A percentile compares a stretch with the other conserved stretches of the same genome.
Evolutionary conservation across 2,888 invertebrate species (phyloP).

Genomic region (Meteorus colon): DNA sequence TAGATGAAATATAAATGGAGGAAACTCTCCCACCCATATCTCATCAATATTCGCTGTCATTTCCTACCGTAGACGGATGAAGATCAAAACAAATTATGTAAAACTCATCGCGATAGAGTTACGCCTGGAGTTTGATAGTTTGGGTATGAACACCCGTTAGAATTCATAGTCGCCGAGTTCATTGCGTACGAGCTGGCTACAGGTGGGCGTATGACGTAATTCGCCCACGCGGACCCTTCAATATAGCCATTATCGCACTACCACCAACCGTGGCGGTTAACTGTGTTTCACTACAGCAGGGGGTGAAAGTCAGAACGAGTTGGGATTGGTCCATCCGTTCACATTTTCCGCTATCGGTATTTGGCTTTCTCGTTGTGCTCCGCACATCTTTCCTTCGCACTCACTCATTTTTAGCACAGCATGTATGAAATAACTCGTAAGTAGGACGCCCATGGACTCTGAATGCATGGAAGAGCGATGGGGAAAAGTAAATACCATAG

Average conservation of each 20-base stretch:
- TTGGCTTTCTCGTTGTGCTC: not conserved
- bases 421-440: not conserved
- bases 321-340: slow-evolving; percentile 11
- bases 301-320: slow-evolving; percentile 23
- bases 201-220: slow-evolving; percentile 71
- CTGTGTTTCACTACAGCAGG: slow-evolving; percentile 27
- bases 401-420: not conserved
- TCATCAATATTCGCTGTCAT: slow-evolving; percentile 30
- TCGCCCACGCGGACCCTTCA: slow-evolving; percentile 65
- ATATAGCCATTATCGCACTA: slow-evolving; percentile 60
- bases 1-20: slow-evolving; percentile 11
- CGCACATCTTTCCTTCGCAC: not conserved
- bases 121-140: slow-evolving; percentile 2
- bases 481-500: not conserved
- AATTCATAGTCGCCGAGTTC: slow-evolving; percentile 43
- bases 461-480: not conserved
- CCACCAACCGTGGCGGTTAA: slow-evolving; percentile 37
- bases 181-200: slow-evolving; percentile 59
- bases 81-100: not conserved
- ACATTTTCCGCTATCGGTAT: not conserved
- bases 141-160: slow-evolving; percentile 53
- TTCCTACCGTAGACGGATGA: not conserved
- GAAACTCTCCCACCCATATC: slow-evolving; percentile 49
- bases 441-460: not conserved
- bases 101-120: slow-evolving; percentile 20